phyloP scores from a whole-genome alignment of 2,888 invertebrate genomes.

The Philereme vetulata region DNA sequence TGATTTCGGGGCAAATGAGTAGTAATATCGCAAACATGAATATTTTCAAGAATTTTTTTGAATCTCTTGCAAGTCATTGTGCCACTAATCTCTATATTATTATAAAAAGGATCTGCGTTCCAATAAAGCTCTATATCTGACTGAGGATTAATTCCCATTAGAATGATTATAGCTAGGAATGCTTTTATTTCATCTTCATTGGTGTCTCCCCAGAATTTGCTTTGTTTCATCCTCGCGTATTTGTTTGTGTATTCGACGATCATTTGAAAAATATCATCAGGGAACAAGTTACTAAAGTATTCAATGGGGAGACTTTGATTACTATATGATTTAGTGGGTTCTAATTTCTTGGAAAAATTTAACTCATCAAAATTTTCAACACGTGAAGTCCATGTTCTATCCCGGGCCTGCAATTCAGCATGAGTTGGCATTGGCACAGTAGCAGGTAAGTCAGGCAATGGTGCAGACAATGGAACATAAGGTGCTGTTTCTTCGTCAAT shows the following conservation, averaged over 20 bases:
- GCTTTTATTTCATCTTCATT: conserved; percentile 24
- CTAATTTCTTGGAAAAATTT: conserved; percentile 19
- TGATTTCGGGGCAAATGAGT: conserved; percentile 26
- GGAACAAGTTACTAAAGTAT: conserved; percentile 30
- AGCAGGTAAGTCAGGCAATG: conserved; percentile 1
- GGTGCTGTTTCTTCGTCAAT: conserved; percentile 3
- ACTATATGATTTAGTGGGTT: conserved; percentile 27
- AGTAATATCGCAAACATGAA: conserved; percentile 28
- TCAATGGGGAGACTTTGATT: conserved; percentile 24
- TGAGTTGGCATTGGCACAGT: conserved; percentile 12
- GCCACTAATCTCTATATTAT: conserved; percentile 23
- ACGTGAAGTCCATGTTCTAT: conserved; percentile 24
- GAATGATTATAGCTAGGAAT: conserved; percentile 25
- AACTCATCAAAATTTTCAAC: conserved; percentile 20
- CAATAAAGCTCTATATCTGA: conserved; percentile 27
- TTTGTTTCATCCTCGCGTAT: conserved; percentile 25
- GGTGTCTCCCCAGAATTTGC: conserved; percentile 25
- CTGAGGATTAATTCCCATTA: conserved; percentile 22
- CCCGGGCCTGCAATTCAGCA: conserved; percentile 24
- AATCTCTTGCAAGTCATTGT: conserved; percentile 25
- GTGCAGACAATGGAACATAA: too few species aligned
- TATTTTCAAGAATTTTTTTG: conserved; percentile 10
- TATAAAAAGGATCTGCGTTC: conserved; percentile 26
- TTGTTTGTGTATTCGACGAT: conserved; percentile 25
- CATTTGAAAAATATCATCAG: conserved; percentile 27